Evolutionary conservation across 1,140 invertebrate species (phyloP), one percentile per base, ranked within the genome.

Genomic region (Melitaea cinxia): DNA sequence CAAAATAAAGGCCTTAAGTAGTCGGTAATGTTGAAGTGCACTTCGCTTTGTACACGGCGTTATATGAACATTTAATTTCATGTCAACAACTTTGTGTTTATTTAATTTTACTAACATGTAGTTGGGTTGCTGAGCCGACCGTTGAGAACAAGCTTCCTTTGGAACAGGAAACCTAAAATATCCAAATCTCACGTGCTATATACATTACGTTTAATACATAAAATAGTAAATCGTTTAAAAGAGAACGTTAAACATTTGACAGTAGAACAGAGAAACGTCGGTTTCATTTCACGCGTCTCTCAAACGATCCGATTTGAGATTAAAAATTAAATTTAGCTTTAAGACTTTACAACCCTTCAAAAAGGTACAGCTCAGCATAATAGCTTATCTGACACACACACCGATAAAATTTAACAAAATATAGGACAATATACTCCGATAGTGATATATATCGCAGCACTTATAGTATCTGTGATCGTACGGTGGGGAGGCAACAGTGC

Each of bases 371-470:
- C 82, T 77, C 78, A 82, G 78, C 80, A 61, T 69, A 75, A 73
- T 76, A 83, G 75, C 80, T 85, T 80, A 84, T 47, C 73, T 80
- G 75, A 85, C 82, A 82, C 79, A 80, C 82, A 85, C 77, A 78
- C 64, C 78, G 82, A 85, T 85, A 88, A 75, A 87, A 85, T 90
- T 76, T 91, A 91, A 91, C 89, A 91, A 91, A 91, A 91, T 91
- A 91, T 89, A 89, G 80, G 83, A 83, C 75, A 83, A 83, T 78
- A 75, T 82, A 82, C 74, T 89, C 82, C 83, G 82, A 83, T 85
- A 86, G 81, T 85, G 85, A 79, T 83, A 83, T 82, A 80, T 83
- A 77, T 58, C 77, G 79, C 67, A 81, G 77, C 76, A 83, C 83
- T 83, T 80, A 83, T 63, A 81, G 79, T 47, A 47, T 23, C 9